Evolutionary conservation across 2,888 invertebrate species (phyloP), one percentile per base, ranked within the genome.

Genomic region (Alentia gelatinosa): DNA sequence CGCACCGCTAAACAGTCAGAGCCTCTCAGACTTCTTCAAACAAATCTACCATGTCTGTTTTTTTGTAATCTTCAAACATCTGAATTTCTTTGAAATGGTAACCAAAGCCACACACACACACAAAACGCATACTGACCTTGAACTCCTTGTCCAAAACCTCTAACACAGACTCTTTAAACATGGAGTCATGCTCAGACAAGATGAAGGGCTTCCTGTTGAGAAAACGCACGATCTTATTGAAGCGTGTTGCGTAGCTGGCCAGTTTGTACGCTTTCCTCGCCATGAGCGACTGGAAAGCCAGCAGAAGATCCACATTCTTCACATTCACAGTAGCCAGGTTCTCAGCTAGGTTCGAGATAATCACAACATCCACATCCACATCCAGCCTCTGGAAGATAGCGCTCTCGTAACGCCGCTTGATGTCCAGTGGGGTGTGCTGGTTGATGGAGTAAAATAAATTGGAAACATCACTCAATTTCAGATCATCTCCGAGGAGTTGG

Each of bases 321-420:
- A 91, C 50, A 47, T 86, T 86, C 1, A 86, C 86, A 19, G 86
- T 50, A 9, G 50, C 86, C 39, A 89, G 50, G 39, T 74, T 91
- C 89, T 91, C 89, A 19, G 91, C 91, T 23, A 91, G 63, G 39
- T 91, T 91, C n/a, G 91, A 91, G 39, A 91, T 23, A n/a, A 89
- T 50, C 37, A 91, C 89, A 7, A 68, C 75, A 39, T 91, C 91
- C 23, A 86, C 86, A 5, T 86, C 86, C 50, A 30, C 83, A 42
- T 91, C 37, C 15, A 91, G 63, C 35, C 39, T 74, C 42, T 42
- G 56, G 79, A 86, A 89, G 7, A 91, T 50, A 23, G 89, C 89
- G 26, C 63, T 89, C 37, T 89, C 89, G 40, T 89, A 91, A 35
- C 37, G 68, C 12, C 89, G n/a, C 39, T 74, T 89, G 23, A 91